These are phyloP conservation scores for Rhinolophus sinicus DNA, from an alignment of 2,113 vertebrate species.

Conservation along the genomic window DNA sequence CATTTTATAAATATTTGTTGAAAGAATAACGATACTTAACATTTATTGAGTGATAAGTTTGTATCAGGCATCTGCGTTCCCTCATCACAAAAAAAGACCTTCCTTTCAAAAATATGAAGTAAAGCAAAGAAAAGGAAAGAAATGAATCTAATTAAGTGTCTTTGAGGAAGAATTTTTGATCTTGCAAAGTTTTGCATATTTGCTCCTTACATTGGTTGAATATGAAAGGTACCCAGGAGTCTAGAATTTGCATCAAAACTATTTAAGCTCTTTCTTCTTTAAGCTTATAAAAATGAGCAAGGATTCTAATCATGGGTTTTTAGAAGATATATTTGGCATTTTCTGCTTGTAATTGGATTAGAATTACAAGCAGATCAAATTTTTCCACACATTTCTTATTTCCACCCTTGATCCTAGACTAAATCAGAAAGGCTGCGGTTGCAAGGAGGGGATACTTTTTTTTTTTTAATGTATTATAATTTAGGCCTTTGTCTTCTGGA, in stretches of 20 bases:
- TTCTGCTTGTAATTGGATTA: slow-evolving; percentile 73
- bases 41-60: background rate
- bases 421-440: slow-evolving; percentile 44
- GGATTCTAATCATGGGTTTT: slow-evolving; percentile 59
- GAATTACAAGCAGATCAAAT: slow-evolving; percentile 57
- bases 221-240: slow-evolving; percentile 66
- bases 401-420: slow-evolving; percentile 44
- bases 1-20: background rate
- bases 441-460: background rate
- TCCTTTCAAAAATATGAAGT: slow-evolving; percentile 32
- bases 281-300: slow-evolving; percentile 72
- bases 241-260: slow-evolving; percentile 70
- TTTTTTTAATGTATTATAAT: slow-evolving; percentile 40
- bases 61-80: background rate
- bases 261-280: slow-evolving; percentile 55
- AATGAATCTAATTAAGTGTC: slow-evolving; percentile 62
- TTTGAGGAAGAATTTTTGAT: slow-evolving; percentile 67
- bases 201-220: slow-evolving; percentile 56
- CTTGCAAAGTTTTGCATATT: slow-evolving; percentile 72
- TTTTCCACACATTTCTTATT: slow-evolving; percentile 56
- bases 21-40: background rate
- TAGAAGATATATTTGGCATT: slow-evolving; percentile 67
- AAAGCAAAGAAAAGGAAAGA: background rate
- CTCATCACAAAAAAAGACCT: background rate
- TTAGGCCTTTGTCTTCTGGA: slow-evolving; percentile 45